Conservation (phyloP, 2,888 invertebrate genomes). For the Lasioglossum oenotherae region DNA sequence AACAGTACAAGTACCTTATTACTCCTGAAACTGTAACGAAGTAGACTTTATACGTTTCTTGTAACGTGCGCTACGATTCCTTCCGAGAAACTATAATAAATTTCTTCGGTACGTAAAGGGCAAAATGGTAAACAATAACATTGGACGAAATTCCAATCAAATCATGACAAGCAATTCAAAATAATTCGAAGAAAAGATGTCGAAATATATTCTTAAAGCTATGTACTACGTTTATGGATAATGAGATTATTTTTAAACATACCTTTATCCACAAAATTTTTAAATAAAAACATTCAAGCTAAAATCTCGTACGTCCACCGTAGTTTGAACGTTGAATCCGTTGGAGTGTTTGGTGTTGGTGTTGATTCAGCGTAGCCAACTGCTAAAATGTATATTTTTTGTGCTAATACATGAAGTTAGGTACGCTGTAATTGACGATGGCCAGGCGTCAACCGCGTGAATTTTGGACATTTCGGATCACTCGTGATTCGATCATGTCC, state of each 20-base stretch:
- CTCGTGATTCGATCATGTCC: no score
- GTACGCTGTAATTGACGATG: not conserved
- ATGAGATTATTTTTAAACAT: not conserved
- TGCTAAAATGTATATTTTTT: not conserved
- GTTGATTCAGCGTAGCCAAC: constrained; percentile 28
- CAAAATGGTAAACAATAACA: constrained; percentile 37
- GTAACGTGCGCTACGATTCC: not conserved
- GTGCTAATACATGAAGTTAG: not conserved
- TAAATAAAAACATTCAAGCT: constrained; percentile 1
- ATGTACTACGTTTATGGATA: not conserved
- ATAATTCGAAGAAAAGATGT: not conserved
- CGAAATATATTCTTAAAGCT: not conserved
- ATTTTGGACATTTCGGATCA: no score
- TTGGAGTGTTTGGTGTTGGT: no score
- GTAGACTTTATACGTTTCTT: not conserved
- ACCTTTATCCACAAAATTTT: constrained; percentile 2
- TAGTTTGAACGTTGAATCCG: constrained; percentile 33
- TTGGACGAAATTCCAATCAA: not conserved
- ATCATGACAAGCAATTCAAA: not conserved
- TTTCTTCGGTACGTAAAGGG: not conserved
- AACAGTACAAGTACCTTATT: not conserved
- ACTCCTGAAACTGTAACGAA: not conserved
- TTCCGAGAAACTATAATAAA: not conserved
- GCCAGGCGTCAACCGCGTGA: no score
- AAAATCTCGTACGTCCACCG: not conserved